phyloP scores from a whole-genome alignment of 2,888 invertebrate species.

The Philopedon plagiatum region DNA sequence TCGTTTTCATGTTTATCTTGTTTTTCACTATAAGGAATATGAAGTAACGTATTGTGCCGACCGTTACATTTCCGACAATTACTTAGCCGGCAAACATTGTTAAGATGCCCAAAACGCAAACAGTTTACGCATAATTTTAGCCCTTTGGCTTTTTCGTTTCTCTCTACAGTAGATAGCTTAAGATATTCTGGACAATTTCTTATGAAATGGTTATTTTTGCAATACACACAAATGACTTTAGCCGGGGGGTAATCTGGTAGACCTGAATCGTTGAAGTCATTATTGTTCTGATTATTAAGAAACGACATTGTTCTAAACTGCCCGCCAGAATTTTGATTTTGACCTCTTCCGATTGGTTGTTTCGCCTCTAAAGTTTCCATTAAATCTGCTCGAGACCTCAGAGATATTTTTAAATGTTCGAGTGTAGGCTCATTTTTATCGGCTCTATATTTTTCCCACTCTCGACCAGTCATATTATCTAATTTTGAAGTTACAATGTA shows the following conservation, averaged over 20 bases:
- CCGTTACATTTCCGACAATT: slow-evolving; percentile 29
- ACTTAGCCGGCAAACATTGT: background rate
- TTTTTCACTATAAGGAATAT: background rate
- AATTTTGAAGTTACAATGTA: no score
- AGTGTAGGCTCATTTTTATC: no score
- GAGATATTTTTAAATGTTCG: slow-evolving; percentile 12
- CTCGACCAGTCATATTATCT: no score
- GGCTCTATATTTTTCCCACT: no score
- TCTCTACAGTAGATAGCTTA: slow-evolving; percentile 3
- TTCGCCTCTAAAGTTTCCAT: slow-evolving; percentile 20
- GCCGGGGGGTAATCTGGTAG: background rate
- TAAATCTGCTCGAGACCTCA: slow-evolving; percentile 16
- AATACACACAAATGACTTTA: background rate
- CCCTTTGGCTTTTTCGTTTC: slow-evolving; percentile 9
- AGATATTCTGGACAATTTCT: slow-evolving; percentile 17
- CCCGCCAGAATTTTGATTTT: background rate
- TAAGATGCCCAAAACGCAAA: slow-evolving; percentile 12
- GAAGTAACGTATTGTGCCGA: slow-evolving; percentile 20
- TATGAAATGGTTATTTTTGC: slow-evolving; percentile 11
- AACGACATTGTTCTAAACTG: background rate
- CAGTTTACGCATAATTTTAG: slow-evolving; percentile 27
- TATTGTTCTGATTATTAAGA: background rate
- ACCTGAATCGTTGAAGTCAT: background rate
- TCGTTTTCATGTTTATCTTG: background rate
- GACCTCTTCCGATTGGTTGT: no score